phyloP scores from a whole-genome alignment of 2,888 invertebrate species.

The Platypus cylindrus region DNA sequence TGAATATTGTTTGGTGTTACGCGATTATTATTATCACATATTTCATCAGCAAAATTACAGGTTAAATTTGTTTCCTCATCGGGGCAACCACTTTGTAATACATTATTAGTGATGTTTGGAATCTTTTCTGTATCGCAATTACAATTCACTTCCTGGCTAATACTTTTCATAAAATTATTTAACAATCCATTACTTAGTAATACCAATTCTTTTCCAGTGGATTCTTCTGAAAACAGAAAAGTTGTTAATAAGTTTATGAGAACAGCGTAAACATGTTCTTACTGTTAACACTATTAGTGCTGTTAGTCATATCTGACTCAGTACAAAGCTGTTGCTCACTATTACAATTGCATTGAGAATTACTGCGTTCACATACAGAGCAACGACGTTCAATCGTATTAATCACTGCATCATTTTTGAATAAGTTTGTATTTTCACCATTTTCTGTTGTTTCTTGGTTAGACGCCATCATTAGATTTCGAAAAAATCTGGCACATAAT shows the following conservation, averaged over 20 bases:
- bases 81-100: slow-evolving; percentile 11
- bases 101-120: slow-evolving; percentile 15
- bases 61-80: slow-evolving; percentile 10
- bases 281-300: slow-evolving; percentile 18
- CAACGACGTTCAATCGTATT: slow-evolving; percentile 14
- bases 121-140: slow-evolving; percentile 16
- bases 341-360: slow-evolving; percentile 20
- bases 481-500: too few species aligned
- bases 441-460: slow-evolving; percentile 25
- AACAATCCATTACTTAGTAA: slow-evolving; percentile 18
- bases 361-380: slow-evolving; percentile 16
- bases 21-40: slow-evolving; percentile 11
- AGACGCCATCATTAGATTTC: slow-evolving; percentile 27
- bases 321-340: slow-evolving; percentile 16
- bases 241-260: slow-evolving; percentile 2
- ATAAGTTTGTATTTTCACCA: slow-evolving; percentile 25
- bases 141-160: slow-evolving; percentile 10
- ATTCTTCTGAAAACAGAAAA: slow-evolving; percentile 16
- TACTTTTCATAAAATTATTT: slow-evolving; percentile 9
- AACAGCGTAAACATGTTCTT: too few species aligned
- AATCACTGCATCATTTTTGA: slow-evolving; percentile 16
- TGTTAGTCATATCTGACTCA: slow-evolving; percentile 18
- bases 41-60: slow-evolving; percentile 6
- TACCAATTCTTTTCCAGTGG: slow-evolving; percentile 15
- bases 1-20: too few species aligned